Conservation (phyloP, 2,888 invertebrate genomes). For the Epirrita christyi region DNA sequence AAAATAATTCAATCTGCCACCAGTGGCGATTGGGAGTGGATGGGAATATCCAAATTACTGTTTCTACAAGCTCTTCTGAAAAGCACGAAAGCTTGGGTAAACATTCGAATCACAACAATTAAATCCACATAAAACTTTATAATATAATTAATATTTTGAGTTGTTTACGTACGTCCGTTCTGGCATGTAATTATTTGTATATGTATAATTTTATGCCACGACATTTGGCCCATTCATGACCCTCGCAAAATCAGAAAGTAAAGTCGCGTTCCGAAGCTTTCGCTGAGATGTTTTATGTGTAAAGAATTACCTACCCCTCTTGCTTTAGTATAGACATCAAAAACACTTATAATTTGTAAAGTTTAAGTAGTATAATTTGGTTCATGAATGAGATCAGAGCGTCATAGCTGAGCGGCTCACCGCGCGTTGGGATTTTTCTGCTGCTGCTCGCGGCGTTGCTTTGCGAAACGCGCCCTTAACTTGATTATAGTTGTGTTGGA, state of each 20-base stretch:
- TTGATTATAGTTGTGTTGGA: slow-evolving; percentile 87
- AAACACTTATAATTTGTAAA: slow-evolving; percentile 16
- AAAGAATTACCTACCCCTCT: not conserved
- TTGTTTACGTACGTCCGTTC: too few relatives aligned
- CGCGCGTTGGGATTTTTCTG: slow-evolving; percentile 69
- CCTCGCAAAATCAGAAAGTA: too few relatives aligned
- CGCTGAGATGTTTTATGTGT: not conserved
- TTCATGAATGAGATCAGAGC: slow-evolving; percentile 66
- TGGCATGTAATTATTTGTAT: too few relatives aligned
- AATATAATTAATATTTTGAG: too few relatives aligned
- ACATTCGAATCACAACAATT: too few relatives aligned
- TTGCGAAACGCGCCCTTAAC: slow-evolving; percentile 84
- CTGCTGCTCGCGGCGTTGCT: slow-evolving; percentile 80
- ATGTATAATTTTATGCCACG: too few relatives aligned
- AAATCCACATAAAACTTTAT: too few relatives aligned
- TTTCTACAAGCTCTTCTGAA: not conserved
- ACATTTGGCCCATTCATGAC: too few relatives aligned
- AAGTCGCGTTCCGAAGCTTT: not conserved
- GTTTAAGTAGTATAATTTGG: slow-evolving; percentile 49
- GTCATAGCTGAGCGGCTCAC: slow-evolving; percentile 50
- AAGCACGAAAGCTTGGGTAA: too few relatives aligned
- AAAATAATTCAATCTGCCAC: not conserved
- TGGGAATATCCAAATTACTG: not conserved
- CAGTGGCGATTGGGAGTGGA: not conserved
- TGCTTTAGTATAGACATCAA: slow-evolving; percentile 14